Conservation (phyloP, 2,113 vertebrate genomes). For the Tiliqua scincoides region DNA sequence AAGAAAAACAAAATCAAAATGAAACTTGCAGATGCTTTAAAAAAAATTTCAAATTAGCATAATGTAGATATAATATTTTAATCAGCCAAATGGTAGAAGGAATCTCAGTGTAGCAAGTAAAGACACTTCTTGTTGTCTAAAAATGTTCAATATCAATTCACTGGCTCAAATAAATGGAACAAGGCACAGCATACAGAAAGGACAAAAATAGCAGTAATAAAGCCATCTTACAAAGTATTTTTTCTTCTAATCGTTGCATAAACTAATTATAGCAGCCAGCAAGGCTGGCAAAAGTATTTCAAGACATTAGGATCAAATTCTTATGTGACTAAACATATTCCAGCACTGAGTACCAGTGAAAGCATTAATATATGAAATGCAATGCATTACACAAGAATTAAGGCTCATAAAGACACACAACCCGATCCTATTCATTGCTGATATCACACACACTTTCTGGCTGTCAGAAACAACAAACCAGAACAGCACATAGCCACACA, state of each 20-base stretch:
- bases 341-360: fast-evolving
- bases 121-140: neutral
- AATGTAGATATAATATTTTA: neutral
- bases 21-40: slow-evolving; percentile 29
- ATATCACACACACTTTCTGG: too few species aligned
- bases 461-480: too few species aligned
- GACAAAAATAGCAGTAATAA: neutral
- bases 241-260: neutral
- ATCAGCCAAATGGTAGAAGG: slow-evolving; percentile 13
- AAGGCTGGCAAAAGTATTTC: neutral
- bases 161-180: neutral
- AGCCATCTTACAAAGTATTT: neutral
- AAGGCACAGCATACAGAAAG: neutral
- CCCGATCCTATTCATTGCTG: too few species aligned
- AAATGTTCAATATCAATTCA: slow-evolving; percentile 18
- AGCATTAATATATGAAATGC: neutral
- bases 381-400: too few species aligned
- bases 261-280: slow-evolving; percentile 15
- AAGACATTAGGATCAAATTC: neutral
- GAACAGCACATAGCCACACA: too few species aligned
- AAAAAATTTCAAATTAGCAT: neutral
- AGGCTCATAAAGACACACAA: too few species aligned
- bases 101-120: slow-evolving; percentile 1
- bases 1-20: slow-evolving; percentile 60
- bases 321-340: slow-evolving; percentile 35